These are phyloP conservation scores for Corydoras maculifer DNA, from an alignment of 2,113 vertebrate genomes.

Conservation along the genomic window DNA sequence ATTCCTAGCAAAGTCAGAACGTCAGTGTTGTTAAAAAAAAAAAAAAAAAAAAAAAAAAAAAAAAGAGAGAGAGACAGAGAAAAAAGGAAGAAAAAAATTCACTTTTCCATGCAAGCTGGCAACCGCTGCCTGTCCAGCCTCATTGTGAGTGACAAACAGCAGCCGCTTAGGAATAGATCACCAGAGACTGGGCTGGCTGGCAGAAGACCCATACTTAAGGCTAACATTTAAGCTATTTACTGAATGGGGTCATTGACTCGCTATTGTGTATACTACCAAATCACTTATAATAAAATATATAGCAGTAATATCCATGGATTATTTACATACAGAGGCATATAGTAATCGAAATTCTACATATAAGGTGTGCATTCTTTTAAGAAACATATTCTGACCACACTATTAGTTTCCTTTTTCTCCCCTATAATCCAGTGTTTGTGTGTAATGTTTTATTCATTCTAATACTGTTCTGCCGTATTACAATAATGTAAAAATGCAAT, in stretches of 20 bases:
- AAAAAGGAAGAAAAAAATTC: not conserved
- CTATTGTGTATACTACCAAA: constrained; percentile 1
- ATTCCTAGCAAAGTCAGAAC: constrained; percentile 34
- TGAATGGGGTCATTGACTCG: constrained; percentile 53
- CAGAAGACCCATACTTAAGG: constrained; percentile 59
- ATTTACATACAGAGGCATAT: not conserved
- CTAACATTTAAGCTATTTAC: constrained; percentile 56
- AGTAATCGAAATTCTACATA: not conserved
- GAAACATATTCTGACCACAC: not conserved
- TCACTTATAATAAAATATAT: too few species aligned
- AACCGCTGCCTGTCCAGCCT: constrained; percentile 52
- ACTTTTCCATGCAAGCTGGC: constrained; percentile 35
- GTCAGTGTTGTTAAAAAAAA: constrained; percentile 30
- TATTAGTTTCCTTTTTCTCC: not conserved
- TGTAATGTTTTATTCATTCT: constrained; percentile 33
- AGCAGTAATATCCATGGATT: not conserved
- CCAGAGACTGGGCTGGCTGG: constrained; percentile 56
- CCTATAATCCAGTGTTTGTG: constrained; percentile 12
- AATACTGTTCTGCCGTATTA: constrained; percentile 11
- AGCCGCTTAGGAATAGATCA: constrained; percentile 61
- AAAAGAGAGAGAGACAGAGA: not conserved
- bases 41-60: too few species aligned
- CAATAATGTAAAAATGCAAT: constrained; percentile 28
- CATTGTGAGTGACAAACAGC: constrained; percentile 64
- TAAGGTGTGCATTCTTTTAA: too few species aligned